phyloP scores from a whole-genome alignment of 1,140 invertebrate species.

The Brachionus asplanchnoidis region DNA sequence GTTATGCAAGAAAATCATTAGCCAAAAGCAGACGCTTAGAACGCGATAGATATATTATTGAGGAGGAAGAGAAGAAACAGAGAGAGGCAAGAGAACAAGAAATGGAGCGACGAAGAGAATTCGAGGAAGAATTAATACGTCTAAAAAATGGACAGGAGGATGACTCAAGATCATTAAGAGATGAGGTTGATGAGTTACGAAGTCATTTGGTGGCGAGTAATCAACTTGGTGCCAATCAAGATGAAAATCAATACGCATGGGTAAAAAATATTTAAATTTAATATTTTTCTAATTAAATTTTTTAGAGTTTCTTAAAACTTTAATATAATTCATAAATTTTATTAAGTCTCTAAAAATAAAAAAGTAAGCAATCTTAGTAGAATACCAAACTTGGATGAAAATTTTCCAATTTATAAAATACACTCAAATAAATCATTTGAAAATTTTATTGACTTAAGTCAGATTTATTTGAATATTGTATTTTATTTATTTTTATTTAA shows the following conservation, averaged over 20 bases:
- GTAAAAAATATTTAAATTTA: neutral
- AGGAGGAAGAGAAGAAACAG: neutral
- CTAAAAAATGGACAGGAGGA: neutral
- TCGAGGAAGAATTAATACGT: neutral
- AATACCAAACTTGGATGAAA: too few relatives aligned
- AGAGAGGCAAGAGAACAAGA: neutral
- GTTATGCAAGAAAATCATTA: conserved; percentile 14
- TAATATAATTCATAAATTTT: neutral
- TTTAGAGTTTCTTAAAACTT: neutral
- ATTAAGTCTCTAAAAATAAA: too few relatives aligned
- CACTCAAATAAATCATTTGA: too few relatives aligned
- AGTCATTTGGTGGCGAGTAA: neutral
- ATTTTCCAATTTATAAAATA: too few relatives aligned
- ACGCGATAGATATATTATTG: neutral
- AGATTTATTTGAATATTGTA: too few relatives aligned
- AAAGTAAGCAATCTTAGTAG: too few relatives aligned
- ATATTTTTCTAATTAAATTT: neutral
- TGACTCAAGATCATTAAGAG: neutral
- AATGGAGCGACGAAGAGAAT: neutral
- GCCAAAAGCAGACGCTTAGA: neutral
- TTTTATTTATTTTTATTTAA: too few relatives aligned
- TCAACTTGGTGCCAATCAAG: neutral
- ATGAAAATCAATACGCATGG: neutral
- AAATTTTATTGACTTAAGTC: too few relatives aligned
- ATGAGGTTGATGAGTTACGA: neutral